phyloP scores from a whole-genome alignment of 2,797 vertebrate species.

The Oreochromis grahami region DNA sequence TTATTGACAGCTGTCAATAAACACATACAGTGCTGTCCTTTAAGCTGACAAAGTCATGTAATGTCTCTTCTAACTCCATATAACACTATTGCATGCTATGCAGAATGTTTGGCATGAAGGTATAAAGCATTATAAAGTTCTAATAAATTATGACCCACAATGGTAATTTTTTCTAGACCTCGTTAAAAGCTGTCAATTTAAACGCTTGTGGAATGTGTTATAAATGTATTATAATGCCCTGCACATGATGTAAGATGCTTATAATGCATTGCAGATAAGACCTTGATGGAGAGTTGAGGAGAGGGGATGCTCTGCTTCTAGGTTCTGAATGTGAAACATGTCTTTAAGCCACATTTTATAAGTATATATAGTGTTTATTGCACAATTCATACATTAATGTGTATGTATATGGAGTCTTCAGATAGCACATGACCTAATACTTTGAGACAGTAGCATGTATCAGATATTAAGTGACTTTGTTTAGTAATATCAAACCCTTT shows the following conservation, averaged over 20 bases:
- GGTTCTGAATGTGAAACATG: not conserved
- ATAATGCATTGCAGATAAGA: not conserved
- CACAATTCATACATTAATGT: not conserved
- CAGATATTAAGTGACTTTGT: not conserved
- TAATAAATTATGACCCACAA: not conserved
- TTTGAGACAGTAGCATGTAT: not conserved
- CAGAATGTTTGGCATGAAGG: not conserved
- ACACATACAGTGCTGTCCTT: not conserved
- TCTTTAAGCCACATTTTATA: not conserved
- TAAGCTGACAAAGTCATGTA: not conserved
- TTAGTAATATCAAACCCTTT: not conserved
- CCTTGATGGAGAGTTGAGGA: not conserved
- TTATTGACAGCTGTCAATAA: not conserved
- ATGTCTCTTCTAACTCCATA: not conserved
- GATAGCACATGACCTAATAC: not conserved
- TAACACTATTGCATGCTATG: not conserved
- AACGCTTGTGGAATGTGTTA: not conserved
- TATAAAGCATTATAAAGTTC: not conserved
- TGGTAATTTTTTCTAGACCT: not conserved
- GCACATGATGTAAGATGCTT: not conserved
- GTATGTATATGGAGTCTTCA: not conserved
- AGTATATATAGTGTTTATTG: conserved; percentile 7
- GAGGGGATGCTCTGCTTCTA: not conserved
- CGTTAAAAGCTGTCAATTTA: not conserved
- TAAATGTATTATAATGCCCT: not conserved